phyloP scores from a whole-genome alignment of 1,140 invertebrate genomes.

The Listronotus oregonensis region DNA sequence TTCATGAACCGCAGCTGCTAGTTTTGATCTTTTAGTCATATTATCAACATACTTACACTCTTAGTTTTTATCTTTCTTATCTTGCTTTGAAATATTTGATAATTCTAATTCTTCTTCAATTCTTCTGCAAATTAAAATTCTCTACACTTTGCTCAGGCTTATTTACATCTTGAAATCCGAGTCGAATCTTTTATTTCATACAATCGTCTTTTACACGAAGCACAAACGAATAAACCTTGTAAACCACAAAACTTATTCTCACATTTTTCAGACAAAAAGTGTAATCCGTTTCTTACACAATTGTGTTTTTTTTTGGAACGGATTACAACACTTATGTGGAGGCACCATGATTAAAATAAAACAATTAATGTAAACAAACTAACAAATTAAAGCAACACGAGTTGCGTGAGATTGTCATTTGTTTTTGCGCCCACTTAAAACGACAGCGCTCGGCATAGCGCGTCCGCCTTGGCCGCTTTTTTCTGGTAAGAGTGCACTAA shows the following conservation, averaged over 20 bases:
- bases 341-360: too few species aligned
- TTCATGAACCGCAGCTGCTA: too few species aligned
- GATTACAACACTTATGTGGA: too few species aligned
- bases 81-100: neutral
- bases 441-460: too few species aligned
- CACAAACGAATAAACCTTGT: neutral
- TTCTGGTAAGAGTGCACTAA: too few species aligned
- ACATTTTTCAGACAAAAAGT: neutral
- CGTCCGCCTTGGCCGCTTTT: too few species aligned
- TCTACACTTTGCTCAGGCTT: neutral
- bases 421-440: too few species aligned
- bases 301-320: neutral
- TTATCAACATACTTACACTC: too few species aligned
- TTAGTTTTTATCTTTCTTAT: neutral
- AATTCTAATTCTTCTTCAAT: neutral
- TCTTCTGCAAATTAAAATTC: neutral
- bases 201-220: neutral
- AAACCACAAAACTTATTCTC: neutral
- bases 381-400: too few species aligned
- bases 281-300: neutral
- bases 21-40: too few species aligned
- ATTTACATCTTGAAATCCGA: constrained; percentile 2
- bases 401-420: too few species aligned
- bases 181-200: constrained; percentile 2
- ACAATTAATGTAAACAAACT: too few species aligned